Base-by-base conservation (phyloP, 2,113 vertebrate species). In the Sceloporus undulatus region DNA sequence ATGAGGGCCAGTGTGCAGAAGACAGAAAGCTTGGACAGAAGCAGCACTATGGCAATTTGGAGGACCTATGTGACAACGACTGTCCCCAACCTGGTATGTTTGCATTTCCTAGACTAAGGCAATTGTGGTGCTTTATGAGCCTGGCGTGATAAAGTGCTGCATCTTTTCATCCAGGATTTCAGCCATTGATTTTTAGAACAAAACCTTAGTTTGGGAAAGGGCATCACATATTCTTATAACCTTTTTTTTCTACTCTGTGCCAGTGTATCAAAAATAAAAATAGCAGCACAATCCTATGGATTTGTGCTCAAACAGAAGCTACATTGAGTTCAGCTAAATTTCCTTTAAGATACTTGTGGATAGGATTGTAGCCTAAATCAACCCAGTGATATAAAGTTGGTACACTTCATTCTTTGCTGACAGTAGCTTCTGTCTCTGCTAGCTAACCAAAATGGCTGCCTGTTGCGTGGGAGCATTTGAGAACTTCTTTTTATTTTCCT, bases 381-480 rank as follows among this genome's bases (percentile, higher is more conserved):
- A n/a, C 19, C 42, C 25, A 81, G 5, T 71, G 38, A 23, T n/a
- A 74, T 25, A 48, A 59, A 73, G 7, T n/a, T 7, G 27, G 25
- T 34, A n/a, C 0, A 4, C 19, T 82, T 42, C 18, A 59, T 62
- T 75, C 16, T n/a, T 54, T 42, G 59, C 2, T 59, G 52, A 71
- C 23, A 77, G 23, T 23, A 92, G 87, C 91, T 91, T 86, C 56
- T 25, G 23, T 9, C 27, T 62, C 90, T 85, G 62, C 9, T 87
- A 86, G n/a, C 75, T 88, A 75, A 80, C 92, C 92, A 89, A 90
- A 91, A 79, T 93, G 87, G 18, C 9, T 87, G 78, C 74, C 88
- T 87, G 86, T 79, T 89, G 87, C 91, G 87, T 70, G 82, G 68
- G 71, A 23, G 16, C 85, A 29, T 62, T 87, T n/a, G 34, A 74